Evolutionary conservation across 23 tunicate genomes (phyloP).

Genomic region (Halocynthia aurantium): DNA sequence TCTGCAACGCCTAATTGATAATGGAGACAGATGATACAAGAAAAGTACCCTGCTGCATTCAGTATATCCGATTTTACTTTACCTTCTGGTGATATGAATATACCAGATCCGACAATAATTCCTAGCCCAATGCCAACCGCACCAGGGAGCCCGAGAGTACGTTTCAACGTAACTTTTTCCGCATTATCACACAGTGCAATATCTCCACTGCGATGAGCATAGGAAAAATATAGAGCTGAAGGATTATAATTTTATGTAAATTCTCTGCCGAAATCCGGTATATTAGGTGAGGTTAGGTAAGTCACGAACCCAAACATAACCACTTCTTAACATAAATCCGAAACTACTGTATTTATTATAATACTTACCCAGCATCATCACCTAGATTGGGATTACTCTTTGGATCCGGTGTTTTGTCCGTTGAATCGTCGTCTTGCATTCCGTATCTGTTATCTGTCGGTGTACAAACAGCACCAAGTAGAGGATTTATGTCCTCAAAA

Average conservation of each 20-base stretch:
- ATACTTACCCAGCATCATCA: background rate
- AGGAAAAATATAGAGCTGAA: no score
- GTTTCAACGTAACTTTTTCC: conserved; percentile 9
- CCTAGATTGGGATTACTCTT: background rate
- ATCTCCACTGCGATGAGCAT: background rate
- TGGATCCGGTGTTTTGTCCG: background rate
- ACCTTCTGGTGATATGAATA: conserved; percentile 51
- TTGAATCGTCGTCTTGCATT: background rate
- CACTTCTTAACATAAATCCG: no score
- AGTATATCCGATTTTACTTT: background rate
- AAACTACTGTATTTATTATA: no score
- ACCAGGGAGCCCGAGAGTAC: conserved; percentile 32
- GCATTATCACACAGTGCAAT: background rate
- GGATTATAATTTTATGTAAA: no score
- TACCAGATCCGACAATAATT: conserved; percentile 53
- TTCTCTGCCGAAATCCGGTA: background rate
- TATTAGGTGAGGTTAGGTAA: background rate
- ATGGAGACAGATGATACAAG: background rate
- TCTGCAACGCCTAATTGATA: conserved; percentile 5
- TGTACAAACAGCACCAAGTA: background rate
- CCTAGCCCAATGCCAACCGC: conserved; percentile 47
- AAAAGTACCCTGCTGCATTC: no score
- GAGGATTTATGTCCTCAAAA: conserved; percentile 7
- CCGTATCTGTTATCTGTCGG: background rate
- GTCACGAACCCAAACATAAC: background rate